phyloP scores from a whole-genome alignment of 2,113 vertebrate species.

The Lepus europaeus region DNA sequence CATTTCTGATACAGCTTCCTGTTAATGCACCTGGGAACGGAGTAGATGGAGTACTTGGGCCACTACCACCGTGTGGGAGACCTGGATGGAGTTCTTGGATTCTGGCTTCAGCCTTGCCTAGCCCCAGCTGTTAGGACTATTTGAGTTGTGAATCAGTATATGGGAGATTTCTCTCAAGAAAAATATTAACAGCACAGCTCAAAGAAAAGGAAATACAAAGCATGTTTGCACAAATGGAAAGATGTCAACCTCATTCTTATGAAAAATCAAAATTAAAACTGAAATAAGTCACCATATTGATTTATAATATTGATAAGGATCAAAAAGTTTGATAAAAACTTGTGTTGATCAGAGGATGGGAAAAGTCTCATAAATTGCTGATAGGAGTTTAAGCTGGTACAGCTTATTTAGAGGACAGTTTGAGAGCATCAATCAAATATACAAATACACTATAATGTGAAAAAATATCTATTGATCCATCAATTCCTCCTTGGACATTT shows the following conservation, averaged over 20 bases:
- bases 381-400: background rate
- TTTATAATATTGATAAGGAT: background rate
- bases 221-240: background rate
- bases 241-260: background rate
- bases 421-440: background rate
- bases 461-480: background rate
- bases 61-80: too few species aligned
- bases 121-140: too few species aligned
- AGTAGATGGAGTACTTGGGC: too few species aligned
- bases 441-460: background rate
- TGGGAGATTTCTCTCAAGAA: too few species aligned
- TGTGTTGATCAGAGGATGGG: background rate
- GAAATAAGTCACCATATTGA: background rate
- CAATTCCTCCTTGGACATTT: background rate
- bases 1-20: too few species aligned
- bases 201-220: conserved; percentile 12
- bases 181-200: background rate
- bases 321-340: background rate
- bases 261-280: conserved; percentile 10
- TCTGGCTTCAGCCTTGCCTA: too few species aligned
- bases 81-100: too few species aligned
- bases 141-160: too few species aligned
- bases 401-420: background rate
- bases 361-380: background rate
- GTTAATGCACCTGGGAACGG: too few species aligned